Conservation (phyloP, 2,797 vertebrate species). For the Crax fasciolata region DNA sequence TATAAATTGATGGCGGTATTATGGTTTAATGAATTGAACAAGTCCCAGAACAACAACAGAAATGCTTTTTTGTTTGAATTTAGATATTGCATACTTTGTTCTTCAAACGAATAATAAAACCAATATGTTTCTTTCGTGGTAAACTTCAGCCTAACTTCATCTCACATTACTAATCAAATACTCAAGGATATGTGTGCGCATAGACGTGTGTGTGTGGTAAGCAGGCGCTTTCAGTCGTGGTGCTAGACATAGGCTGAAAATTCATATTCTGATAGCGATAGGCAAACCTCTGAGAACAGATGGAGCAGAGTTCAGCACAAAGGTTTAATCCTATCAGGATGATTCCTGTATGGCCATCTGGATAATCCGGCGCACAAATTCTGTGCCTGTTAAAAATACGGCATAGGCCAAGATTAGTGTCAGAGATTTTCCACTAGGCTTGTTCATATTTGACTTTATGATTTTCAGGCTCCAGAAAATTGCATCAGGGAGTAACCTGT, state of each 20-base stretch:
- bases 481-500: slow-evolving; percentile 75
- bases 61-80: slow-evolving; percentile 63
- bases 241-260: slow-evolving; percentile 70
- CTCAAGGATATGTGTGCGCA: slow-evolving; percentile 30
- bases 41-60: slow-evolving; percentile 74
- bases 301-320: slow-evolving; percentile 93
- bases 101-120: slow-evolving; percentile 66
- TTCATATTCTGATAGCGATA: slow-evolving; percentile 78
- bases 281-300: slow-evolving; percentile 87
- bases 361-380: slow-evolving; percentile 93
- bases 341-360: slow-evolving; percentile 98
- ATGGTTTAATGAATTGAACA: slow-evolving; percentile 70
- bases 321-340: slow-evolving; percentile 99
- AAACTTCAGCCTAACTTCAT: slow-evolving; percentile 59
- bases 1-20: slow-evolving; percentile 52
- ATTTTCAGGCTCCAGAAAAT: slow-evolving; percentile 82
- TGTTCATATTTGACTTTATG: slow-evolving; percentile 88
- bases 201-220: slow-evolving; percentile 6
- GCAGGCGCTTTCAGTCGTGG: slow-evolving; percentile 23
- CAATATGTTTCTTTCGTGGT: slow-evolving; percentile 59
- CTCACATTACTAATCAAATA: slow-evolving; percentile 54
- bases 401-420: slow-evolving; percentile 91
- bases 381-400: slow-evolving; percentile 91
- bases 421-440: slow-evolving; percentile 91
- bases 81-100: slow-evolving; percentile 59